Percentiles rank a stretch among this genome's conserved stretches.
Evolutionary conservation across 2,888 invertebrate genomes (phyloP).

Genomic region (Campaea margaritaria): DNA sequence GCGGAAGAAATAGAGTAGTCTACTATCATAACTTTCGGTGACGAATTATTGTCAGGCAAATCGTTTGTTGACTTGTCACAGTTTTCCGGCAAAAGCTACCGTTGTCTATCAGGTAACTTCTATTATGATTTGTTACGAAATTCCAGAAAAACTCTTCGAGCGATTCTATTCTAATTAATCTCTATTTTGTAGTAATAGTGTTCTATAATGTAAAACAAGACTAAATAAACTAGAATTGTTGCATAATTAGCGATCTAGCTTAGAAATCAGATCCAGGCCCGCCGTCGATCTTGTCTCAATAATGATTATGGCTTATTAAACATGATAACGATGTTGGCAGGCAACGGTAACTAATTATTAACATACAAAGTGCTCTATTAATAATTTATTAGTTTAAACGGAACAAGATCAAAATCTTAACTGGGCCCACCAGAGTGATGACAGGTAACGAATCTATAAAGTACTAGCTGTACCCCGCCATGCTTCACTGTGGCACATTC

Average conservation of each 20-base stretch:
- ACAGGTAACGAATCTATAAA: slow-evolving; percentile 2
- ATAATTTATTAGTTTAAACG: slow-evolving; percentile 19
- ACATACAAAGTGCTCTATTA: slow-evolving; percentile 23
- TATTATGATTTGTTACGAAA: no score
- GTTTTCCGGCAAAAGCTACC: no score
- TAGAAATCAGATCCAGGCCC: neutral
- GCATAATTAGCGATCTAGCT: slow-evolving; percentile 7
- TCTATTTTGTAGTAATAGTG: neutral
- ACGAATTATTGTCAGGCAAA: no score
- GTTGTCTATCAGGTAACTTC: no score
- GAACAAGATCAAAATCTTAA: slow-evolving; percentile 22
- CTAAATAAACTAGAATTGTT: neutral
- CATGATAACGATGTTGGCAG: slow-evolving; percentile 18
- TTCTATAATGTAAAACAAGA: neutral
- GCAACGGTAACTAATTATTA: slow-evolving; percentile 26
- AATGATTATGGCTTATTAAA: slow-evolving; percentile 22
- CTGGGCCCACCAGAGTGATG: slow-evolving; percentile 12
- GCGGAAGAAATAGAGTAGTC: no score
- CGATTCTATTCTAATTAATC: neutral
- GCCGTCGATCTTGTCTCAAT: slow-evolving; percentile 17
- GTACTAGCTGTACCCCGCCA: slow-evolving; percentile 2
- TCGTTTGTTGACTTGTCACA: no score
- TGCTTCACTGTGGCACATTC: no score
- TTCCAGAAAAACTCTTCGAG: no score
- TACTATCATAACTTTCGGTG: no score